Evolutionary conservation across 2,113 vertebrate genomes (phyloP).

Genomic region (Crypturellus undulatus): DNA sequence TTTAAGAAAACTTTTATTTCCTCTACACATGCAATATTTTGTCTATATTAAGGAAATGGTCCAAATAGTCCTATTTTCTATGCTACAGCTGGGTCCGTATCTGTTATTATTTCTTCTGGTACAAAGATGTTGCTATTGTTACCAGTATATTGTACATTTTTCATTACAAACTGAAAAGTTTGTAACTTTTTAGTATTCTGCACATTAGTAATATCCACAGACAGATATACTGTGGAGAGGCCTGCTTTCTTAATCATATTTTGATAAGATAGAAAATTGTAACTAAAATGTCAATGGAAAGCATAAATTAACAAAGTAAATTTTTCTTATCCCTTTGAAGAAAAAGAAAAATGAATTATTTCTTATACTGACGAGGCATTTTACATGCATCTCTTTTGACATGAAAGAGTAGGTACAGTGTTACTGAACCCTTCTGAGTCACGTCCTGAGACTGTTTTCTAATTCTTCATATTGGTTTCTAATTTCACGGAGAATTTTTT

Average conservation of each 20-base stretch:
- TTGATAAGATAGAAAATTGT: not conserved
- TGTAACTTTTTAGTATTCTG: not conserved
- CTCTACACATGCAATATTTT: not conserved
- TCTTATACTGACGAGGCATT: not conserved
- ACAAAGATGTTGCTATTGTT: not conserved
- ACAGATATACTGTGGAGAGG: not conserved
- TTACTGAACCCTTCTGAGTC: not conserved
- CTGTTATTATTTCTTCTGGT: not conserved
- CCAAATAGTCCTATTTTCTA: not conserved
- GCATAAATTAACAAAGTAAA: not conserved
- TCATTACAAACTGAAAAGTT: too few relatives aligned
- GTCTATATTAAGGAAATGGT: conserved; percentile 1
- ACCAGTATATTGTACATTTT: not conserved
- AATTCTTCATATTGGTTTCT: not conserved
- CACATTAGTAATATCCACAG: not conserved
- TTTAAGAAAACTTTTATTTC: conserved; percentile 14
- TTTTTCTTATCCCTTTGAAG: not conserved
- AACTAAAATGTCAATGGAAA: not conserved
- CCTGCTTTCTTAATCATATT: not conserved
- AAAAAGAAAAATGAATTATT: not conserved
- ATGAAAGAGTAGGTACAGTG: not conserved
- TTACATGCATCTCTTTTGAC: not conserved
- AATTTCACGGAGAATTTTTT: not conserved
- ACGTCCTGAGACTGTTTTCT: not conserved
- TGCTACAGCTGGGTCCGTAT: not conserved